Percentiles rank a stretch among this genome's conserved stretches.
Evolutionary conservation across 2,113 vertebrate genomes (phyloP).

Genomic region (Rhinoderma darwinii): DNA sequence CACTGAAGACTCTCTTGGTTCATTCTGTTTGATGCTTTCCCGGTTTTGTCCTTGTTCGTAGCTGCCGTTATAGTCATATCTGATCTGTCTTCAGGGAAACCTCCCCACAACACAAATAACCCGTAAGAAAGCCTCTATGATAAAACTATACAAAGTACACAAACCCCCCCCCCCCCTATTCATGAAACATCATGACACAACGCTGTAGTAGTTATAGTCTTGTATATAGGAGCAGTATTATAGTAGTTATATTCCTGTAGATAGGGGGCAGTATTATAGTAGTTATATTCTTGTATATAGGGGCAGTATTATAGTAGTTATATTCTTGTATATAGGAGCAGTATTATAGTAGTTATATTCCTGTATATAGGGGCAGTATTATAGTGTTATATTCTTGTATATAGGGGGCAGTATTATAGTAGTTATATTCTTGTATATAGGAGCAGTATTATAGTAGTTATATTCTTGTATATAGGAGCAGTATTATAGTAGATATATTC

Average conservation of each 20-base stretch:
- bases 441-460: too few species aligned
- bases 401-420: too few species aligned
- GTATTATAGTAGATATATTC: too few species aligned
- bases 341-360: slow-evolving; percentile 5
- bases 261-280: neutral
- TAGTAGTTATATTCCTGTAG: too few species aligned
- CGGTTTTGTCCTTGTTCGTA: neutral
- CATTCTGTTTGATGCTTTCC: neutral
- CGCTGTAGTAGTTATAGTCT: neutral
- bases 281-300: slow-evolving; percentile 11
- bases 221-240: too few species aligned
- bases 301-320: slow-evolving; percentile 12
- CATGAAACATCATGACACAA: neutral
- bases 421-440: too few species aligned
- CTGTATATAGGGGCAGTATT: neutral
- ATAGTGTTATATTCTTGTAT: slow-evolving; percentile 10
- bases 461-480: too few species aligned
- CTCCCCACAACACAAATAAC: slow-evolving; percentile 3
- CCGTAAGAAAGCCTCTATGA: neutral
- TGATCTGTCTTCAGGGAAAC: slow-evolving; percentile 13
- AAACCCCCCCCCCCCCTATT: neutral
- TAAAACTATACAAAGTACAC: neutral
- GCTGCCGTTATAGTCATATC: neutral
- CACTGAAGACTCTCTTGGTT: neutral
- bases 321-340: slow-evolving; percentile 7